phyloP scores from a whole-genome alignment of 1,140 invertebrate species.

The Leptinotarsa defecta region DNA sequence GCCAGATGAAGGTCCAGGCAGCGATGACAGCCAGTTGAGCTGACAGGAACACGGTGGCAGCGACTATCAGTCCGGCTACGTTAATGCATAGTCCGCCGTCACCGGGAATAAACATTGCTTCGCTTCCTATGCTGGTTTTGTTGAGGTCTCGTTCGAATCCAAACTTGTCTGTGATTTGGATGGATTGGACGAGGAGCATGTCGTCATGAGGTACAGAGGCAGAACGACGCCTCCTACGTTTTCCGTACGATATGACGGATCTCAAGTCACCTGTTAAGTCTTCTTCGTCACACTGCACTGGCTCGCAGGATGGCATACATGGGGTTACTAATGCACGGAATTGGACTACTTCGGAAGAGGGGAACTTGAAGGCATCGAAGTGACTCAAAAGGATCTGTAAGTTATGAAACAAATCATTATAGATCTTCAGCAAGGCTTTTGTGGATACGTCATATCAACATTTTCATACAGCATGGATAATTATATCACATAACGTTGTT shows the following conservation, averaged over 20 bases:
- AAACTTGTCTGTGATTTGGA: constrained; percentile 92
- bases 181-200: constrained; percentile 84
- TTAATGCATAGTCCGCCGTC: constrained; percentile 72
- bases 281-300: constrained; percentile 82
- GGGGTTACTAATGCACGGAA: constrained; percentile 92
- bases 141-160: constrained; percentile 70
- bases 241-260: constrained; percentile 80
- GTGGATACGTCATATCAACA: too few species aligned
- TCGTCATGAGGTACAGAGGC: constrained; percentile 64
- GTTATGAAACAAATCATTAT: neutral
- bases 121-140: constrained; percentile 52
- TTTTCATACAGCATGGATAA: too few species aligned
- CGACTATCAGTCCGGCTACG: constrained; percentile 75
- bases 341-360: constrained; percentile 91
- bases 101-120: constrained; percentile 57
- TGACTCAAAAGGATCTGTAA: constrained; percentile 83
- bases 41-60: constrained; percentile 79
- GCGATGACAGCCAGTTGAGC: constrained; percentile 81
- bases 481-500: too few species aligned
- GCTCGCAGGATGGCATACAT: constrained; percentile 89
- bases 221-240: constrained; percentile 67
- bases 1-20: constrained; percentile 83
- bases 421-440: too few species aligned
- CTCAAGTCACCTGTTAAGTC: constrained; percentile 79
- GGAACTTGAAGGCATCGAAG: constrained; percentile 96